A percentile compares a stretch with the other conserved stretches of the same genome.
phyloP scores from a whole-genome alignment of 2,888 invertebrate species.

The Lasioglossum oenotherae region DNA sequence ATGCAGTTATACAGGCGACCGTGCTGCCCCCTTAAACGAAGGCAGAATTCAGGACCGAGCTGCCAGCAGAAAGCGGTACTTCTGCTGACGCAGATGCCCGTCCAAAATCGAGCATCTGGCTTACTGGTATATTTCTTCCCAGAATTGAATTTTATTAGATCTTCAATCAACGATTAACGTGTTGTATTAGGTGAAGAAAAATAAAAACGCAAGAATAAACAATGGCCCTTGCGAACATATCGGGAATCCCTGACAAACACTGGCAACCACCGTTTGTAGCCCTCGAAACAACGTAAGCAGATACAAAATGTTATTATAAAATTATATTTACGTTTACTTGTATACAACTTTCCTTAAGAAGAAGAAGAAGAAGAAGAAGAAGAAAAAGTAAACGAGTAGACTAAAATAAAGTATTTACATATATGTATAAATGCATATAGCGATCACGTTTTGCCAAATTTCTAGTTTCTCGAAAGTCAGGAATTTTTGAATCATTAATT shows the following conservation, averaged over 20 bases:
- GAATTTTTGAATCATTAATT: neutral
- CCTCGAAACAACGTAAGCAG: slow-evolving; percentile 92
- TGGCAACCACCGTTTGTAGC: slow-evolving; percentile 95
- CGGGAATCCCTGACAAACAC: slow-evolving; percentile 93
- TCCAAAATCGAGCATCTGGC: too few relatives aligned
- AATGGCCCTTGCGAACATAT: slow-evolving; percentile 85
- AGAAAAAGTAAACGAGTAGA: neutral
- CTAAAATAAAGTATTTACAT: neutral
- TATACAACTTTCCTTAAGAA: neutral
- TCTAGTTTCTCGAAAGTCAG: neutral
- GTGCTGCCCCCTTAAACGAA: too few relatives aligned
- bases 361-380: neutral
- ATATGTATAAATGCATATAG: neutral
- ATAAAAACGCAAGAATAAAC: neutral
- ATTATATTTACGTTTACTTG: neutral
- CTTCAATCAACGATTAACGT: neutral
- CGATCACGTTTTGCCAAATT: neutral
- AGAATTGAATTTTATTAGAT: neutral
- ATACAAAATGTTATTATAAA: slow-evolving; percentile 1
- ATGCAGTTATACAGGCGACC: too few relatives aligned
- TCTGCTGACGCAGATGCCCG: too few relatives aligned
- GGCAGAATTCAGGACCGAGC: too few relatives aligned
- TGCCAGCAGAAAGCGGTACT: too few relatives aligned
- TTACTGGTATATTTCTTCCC: too few relatives aligned
- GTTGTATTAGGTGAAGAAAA: neutral